These are phyloP conservation scores for Philereme vetulata DNA, from an alignment of 2,888 invertebrate genomes.

Conservation along the genomic window DNA sequence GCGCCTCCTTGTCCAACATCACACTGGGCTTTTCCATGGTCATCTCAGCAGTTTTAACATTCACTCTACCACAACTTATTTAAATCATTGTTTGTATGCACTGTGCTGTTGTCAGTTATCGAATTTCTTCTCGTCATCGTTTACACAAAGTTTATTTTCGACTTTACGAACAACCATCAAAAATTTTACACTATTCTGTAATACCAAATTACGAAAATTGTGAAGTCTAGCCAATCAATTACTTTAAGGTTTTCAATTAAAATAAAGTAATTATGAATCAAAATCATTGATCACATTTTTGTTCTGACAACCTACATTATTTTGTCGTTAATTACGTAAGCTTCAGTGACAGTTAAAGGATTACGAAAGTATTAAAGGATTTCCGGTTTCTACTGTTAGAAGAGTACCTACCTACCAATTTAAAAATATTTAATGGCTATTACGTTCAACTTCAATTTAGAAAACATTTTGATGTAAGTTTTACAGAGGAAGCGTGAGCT, in stretches of 20 bases:
- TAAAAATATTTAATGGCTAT: background rate
- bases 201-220: too few relatives aligned
- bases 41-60: slow-evolving; percentile 50
- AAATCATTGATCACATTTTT: background rate
- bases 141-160: background rate
- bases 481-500: slow-evolving; percentile 10
- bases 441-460: slow-evolving; percentile 1
- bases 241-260: background rate
- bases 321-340: slow-evolving; percentile 2
- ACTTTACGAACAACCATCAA: background rate
- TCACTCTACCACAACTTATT: slow-evolving; percentile 41
- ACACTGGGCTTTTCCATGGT: slow-evolving; percentile 70
- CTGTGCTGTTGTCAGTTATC: background rate
- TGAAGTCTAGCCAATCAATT: too few relatives aligned
- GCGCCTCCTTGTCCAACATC: slow-evolving; percentile 74
- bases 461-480: background rate
- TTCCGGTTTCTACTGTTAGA: slow-evolving; percentile 7
- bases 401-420: background rate
- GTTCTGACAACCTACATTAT: slow-evolving; percentile 6
- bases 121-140: background rate
- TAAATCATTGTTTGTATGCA: slow-evolving; percentile 16
- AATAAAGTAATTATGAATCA: background rate
- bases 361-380: slow-evolving; percentile 8
- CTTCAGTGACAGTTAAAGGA: slow-evolving; percentile 8
- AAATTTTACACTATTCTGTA: too few relatives aligned